Evolutionary conservation across 2,888 invertebrate genomes (phyloP), one percentile per base, ranked within the genome.

Genomic region (Furcula furcula): DNA sequence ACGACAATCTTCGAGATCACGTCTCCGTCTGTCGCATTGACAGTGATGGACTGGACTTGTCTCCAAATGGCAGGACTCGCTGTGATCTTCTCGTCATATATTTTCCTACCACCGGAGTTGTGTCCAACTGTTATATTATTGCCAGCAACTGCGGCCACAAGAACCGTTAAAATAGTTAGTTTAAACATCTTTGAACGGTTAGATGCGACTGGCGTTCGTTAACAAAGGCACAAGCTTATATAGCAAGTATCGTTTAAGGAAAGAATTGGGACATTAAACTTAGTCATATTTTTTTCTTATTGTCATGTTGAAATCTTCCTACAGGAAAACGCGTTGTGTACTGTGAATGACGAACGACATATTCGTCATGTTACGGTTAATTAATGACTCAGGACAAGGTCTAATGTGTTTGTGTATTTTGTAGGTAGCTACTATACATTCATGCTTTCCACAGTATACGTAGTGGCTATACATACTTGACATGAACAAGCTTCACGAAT

Each of bases 31-130:
- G 65, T 65, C 1, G 74, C 64, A 28, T 65, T 69, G 5, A 86
- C 56, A 1, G 80, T 78, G 0, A 84, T 37, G 22, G 70, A 76
- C 32, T 75, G 58, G 0, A 32, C 43, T 49, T 77, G 82, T 40
- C 58, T 65, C 83, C 83, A 84, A 31, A 85, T 64, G 0, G 81
- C 68, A 5, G 86, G 86, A 20, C 64, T 76, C 0, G 84, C 86
- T 49, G 75, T 64, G 25, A 65, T 45, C 30, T 65, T 69, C 42
- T 77, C 73, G 7, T 85, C 72, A 40, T 64, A 82, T 22, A 86
- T 65, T 36, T 70, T 66, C 20, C 36, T 67, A 2, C 80, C 84
- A 7, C 55, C 62, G 4, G 48, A 42, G 11, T 63, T 56, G 1
- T 29, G 22, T 1, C 85, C 84, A 1, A 74, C 45, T 2, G 41